Base-by-base conservation (phyloP, 2,113 vertebrate genomes). In the Gobius niger region DNA sequence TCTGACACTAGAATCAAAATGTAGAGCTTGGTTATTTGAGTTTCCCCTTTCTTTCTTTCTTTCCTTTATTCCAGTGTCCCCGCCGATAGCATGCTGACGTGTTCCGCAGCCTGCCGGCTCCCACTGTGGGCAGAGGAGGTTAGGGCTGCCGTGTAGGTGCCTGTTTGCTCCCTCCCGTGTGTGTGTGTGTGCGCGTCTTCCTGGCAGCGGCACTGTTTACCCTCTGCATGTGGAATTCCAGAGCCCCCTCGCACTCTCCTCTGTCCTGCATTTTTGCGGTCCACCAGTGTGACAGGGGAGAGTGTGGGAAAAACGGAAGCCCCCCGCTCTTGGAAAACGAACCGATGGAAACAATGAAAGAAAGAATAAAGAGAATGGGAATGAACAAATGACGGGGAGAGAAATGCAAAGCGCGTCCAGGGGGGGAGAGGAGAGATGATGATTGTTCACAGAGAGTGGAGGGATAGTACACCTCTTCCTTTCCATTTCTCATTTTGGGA, bases 221-320 rank as follows among this genome's bases (percentile, higher is more conserved):
- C 88, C 94, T 94, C 91, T 84, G 85, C 85, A 92, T 94, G 92
- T 92, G 92, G 93, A 95, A 95, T 94, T 94, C 94, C 92, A 93
- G 93, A 91, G 88, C 91, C 94, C 91, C 89, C 91, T 94, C 93
- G 90, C 93, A 93, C 92, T 94, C 92, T 95, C 90, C 80, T 90
- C 93, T 93, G 92, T 91, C 88, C 92, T 94, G 92, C 94, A 95
- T 98, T 96, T 94, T 96, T 97, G 95, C 91, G 95, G 96, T 95
- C 91, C 93, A 94, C 93, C 91, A 93, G 91, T 94, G 92, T 96
- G 95, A 96, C 95, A 95, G 91, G 94, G 93, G 93, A 92, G 93
- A 98, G 95, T 98, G 96, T 97, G 96, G 95, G 96, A 97, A 97
- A 96, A 96, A 95, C 94, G 93, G 96, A 97, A 96, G 95, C 94